Conservation (phyloP, 2,797 vertebrate genomes). For the Chrysolophus pictus region DNA sequence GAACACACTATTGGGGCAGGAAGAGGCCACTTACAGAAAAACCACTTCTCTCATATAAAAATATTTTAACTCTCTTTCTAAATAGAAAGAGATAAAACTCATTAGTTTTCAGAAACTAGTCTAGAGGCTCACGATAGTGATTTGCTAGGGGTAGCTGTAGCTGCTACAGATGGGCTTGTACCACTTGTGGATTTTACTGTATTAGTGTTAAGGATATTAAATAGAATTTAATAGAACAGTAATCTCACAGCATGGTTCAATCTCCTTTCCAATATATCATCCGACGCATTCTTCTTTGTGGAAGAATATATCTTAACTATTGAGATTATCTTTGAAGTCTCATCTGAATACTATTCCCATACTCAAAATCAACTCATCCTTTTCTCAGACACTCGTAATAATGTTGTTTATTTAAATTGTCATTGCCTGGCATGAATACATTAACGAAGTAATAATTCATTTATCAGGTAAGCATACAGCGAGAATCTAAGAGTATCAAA, state of each 20-base stretch:
- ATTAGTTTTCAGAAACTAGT: neutral
- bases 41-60: neutral
- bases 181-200: neutral
- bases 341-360: neutral
- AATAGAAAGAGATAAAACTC: neutral
- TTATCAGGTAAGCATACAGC: neutral
- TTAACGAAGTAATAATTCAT: neutral
- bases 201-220: neutral
- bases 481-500: neutral
- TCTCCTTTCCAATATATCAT: neutral
- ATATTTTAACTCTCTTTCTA: neutral
- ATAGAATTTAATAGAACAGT: neutral
- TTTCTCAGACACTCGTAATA: neutral
- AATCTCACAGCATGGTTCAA: neutral
- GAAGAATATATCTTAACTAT: neutral
- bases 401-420: neutral
- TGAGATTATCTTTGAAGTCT: neutral
- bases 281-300: neutral
- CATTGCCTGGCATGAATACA: neutral
- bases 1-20: neutral
- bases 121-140: neutral
- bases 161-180: neutral
- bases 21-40: neutral
- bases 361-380: neutral
- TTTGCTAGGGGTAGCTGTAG: neutral